phyloP scores from a whole-genome alignment of 2,113 vertebrate genomes.

The Raphicerus campestris region DNA sequence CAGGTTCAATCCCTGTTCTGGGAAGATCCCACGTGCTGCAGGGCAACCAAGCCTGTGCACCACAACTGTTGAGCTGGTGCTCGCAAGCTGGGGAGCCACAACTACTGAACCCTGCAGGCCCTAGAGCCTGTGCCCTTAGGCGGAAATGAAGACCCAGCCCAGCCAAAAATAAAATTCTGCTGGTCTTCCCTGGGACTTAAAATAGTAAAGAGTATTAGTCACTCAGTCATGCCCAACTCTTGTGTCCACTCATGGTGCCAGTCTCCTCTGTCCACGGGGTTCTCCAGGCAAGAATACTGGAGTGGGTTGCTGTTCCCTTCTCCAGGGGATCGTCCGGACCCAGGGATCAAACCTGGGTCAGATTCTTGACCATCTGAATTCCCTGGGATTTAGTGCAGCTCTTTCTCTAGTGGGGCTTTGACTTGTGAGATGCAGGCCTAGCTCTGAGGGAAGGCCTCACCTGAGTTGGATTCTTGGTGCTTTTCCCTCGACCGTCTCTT shows the following conservation, averaged over 20 bases:
- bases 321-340: background rate
- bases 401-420: background rate
- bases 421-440: background rate
- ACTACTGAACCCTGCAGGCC: background rate
- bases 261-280: background rate
- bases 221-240: background rate
- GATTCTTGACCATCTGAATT: background rate
- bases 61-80: background rate
- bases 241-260: background rate
- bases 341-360: background rate
- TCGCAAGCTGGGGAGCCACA: background rate
- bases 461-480: conserved; percentile 94
- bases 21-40: background rate
- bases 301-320: background rate
- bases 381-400: background rate
- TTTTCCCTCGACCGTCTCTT: conserved; percentile 97
- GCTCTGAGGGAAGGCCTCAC: conserved; percentile 78
- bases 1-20: background rate
- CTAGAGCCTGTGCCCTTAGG: background rate
- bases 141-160: background rate
- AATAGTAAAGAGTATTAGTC: background rate
- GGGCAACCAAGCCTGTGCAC: background rate
- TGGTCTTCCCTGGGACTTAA: background rate
- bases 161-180: background rate
- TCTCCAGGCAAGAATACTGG: background rate